phyloP scores from a whole-genome alignment of 2,113 vertebrate genomes.

The Ondatra zibethicus region DNA sequence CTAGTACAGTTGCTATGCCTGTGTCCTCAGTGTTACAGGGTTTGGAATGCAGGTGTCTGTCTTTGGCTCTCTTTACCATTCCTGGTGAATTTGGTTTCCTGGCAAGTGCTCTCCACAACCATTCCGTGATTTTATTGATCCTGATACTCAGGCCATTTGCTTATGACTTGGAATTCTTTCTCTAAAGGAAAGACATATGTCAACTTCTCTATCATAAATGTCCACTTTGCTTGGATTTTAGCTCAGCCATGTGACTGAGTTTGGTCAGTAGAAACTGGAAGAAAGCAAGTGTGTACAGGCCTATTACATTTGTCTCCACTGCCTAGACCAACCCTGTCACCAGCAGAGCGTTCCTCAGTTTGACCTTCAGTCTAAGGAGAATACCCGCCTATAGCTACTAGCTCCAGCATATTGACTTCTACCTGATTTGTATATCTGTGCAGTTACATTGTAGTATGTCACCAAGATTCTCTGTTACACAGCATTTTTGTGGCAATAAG shows the following conservation, averaged over 20 bases:
- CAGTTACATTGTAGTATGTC: background rate
- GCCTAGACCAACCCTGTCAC: background rate
- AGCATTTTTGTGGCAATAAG: background rate
- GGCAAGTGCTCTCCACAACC: background rate
- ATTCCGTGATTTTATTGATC: background rate
- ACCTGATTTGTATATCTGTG: background rate
- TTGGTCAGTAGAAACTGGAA: background rate
- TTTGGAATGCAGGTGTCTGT: background rate
- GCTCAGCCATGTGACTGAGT: background rate
- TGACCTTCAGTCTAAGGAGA: background rate
- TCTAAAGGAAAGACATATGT: background rate
- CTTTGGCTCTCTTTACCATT: background rate
- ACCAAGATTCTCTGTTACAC: background rate
- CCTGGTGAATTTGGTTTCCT: background rate
- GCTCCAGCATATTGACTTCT: background rate
- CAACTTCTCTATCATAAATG: rapidly evolving
- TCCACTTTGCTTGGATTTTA: background rate
- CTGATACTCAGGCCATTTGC: background rate
- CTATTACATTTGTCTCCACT: background rate
- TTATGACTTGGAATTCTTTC: background rate
- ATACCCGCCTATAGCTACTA: background rate
- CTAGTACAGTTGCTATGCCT: background rate
- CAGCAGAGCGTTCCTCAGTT: background rate
- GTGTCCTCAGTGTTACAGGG: background rate
- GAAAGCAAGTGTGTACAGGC: background rate